Evolutionary conservation across 2,797 vertebrate genomes (phyloP), one percentile per base, ranked within the genome.

Genomic region (Natrix natrix): DNA sequence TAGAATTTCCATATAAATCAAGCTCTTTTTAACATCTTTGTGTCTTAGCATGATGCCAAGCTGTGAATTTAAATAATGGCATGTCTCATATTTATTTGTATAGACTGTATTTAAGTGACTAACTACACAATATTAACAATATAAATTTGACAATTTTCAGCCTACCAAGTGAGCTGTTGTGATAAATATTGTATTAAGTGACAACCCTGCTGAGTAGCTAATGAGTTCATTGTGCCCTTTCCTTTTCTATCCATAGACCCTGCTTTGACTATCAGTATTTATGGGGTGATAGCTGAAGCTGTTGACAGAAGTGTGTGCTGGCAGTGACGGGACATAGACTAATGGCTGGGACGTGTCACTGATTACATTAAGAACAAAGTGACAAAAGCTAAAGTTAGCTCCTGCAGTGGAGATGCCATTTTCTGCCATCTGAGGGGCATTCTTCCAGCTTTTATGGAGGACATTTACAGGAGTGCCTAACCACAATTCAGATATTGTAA

Each of bases 1-100:
- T 91, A 93, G 92, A 48, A 95, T 96, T 97, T 96, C 90, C 91
- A 94, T 86, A 96, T 94, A 95, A 97, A 96, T 96, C 93, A 94
- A 74, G 89, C 91, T 92, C 91, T 95, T 96, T 96, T 94, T 90
- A 95, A 69, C 93, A 93, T 95, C 61, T 91, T 90, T 95, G 69
- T 96, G 16, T 95, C 94, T 96, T 95, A 93, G 89, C 56, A 93
- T 74, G 94, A 95, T 94, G 93, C 94, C 92, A 96, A 96, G 93
- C 94, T 96, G 93, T 97, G 96, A 96, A 96, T 96, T 95, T 95
- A 96, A 97, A 95, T 22, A 59, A 87, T 55, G 95, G 88, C 93
- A 92, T 94, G 93, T 96, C 95, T 94, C 94, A 95, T 93, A 92
- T 92, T 95, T 97, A 93, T 96, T 93, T 95, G 74, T 93, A 94